A percentile compares a stretch with the other conserved stretches of the same genome.
Evolutionary conservation across 2,797 vertebrate genomes (phyloP).

Genomic region (Varecia variegata): DNA sequence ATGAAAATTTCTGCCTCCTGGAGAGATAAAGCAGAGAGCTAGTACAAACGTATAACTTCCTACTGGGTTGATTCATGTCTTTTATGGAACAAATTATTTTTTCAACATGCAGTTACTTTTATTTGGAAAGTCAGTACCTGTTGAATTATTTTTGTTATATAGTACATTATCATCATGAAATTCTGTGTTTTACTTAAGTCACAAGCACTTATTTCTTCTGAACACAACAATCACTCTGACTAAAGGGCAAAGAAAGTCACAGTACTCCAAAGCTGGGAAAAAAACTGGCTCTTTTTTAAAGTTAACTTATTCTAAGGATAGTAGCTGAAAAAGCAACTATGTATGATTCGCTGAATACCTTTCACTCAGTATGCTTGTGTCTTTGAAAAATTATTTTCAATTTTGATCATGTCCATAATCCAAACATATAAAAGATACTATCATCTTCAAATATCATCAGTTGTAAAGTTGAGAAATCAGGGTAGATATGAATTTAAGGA

Average conservation of each 20-base stretch:
- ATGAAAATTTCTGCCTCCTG: neutral
- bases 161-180: neutral
- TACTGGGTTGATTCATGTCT: neutral
- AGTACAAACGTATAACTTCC: neutral
- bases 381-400: neutral
- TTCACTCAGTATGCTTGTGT: neutral
- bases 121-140: neutral
- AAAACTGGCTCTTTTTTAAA: neutral
- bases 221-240: neutral
- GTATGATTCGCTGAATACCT: neutral
- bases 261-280: neutral
- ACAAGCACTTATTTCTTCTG: neutral
- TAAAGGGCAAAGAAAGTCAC: neutral
- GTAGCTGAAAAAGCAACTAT: neutral
- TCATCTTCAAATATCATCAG: neutral
- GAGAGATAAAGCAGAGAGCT: neutral
- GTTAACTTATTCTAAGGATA: neutral
- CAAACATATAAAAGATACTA: neutral
- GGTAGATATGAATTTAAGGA: neutral
- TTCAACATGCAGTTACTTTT: neutral
- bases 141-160: neutral
- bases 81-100: neutral
- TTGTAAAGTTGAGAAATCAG: neutral
- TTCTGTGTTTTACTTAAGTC: neutral
- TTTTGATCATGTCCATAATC: neutral